A percentile compares a stretch with the other conserved stretches of the same genome.
Evolutionary conservation across 2,797 vertebrate species (phyloP).

Genomic region (Scleropages formosus): DNA sequence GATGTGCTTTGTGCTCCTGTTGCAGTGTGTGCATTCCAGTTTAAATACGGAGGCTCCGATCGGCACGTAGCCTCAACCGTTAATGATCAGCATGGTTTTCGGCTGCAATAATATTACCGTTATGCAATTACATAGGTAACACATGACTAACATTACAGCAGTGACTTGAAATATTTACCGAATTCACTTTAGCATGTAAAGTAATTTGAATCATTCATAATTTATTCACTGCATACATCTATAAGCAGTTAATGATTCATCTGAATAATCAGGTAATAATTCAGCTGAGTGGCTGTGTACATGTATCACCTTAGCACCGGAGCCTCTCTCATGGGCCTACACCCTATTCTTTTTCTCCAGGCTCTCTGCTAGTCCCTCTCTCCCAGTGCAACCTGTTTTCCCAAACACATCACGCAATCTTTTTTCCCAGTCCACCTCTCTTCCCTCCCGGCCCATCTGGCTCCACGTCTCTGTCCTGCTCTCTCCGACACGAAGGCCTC

Average conservation of each 20-base stretch:
- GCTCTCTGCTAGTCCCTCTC: slow-evolving; percentile 53
- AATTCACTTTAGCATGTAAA: neutral
- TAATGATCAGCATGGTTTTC: slow-evolving; percentile 31
- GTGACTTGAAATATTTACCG: slow-evolving; percentile 10
- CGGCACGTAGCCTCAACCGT: neutral
- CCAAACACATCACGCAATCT: slow-evolving; percentile 54
- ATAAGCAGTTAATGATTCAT: neutral
- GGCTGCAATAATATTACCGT: slow-evolving; percentile 19
- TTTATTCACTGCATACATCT: too few relatives aligned
- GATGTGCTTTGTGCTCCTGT: neutral
- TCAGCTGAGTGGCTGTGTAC: neutral
- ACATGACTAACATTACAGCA: slow-evolving; percentile 31
- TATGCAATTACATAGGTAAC: slow-evolving; percentile 3
- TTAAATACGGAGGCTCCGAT: neutral
- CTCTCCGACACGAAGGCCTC: neutral
- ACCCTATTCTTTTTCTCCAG: slow-evolving; percentile 48
- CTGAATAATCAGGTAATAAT: neutral
- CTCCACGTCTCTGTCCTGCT: slow-evolving; percentile 35
- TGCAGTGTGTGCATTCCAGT: neutral
- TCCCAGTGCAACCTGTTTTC: slow-evolving; percentile 65
- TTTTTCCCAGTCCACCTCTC: neutral
- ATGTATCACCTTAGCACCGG: neutral
- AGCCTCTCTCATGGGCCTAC: slow-evolving; percentile 39
- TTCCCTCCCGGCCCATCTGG: slow-evolving; percentile 16
- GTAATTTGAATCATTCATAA: neutral